phyloP scores from a whole-genome alignment of 2,113 vertebrate genomes.

The Platycercus adscitus region DNA sequence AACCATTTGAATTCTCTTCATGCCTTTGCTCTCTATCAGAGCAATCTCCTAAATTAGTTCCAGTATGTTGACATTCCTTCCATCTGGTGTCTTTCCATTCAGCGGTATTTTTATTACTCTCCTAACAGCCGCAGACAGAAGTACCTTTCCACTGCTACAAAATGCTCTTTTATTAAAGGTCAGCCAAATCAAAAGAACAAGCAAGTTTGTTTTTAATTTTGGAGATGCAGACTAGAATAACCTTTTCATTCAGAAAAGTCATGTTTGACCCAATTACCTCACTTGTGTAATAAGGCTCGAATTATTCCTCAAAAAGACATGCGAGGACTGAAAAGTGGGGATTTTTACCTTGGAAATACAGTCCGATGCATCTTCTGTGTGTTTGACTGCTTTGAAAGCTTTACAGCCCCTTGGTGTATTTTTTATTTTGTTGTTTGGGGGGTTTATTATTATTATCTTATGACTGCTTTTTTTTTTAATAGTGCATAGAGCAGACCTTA shows the following conservation, averaged over 20 bases:
- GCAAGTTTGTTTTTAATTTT: constrained; percentile 57
- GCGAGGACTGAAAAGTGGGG: not conserved
- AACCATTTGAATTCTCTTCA: constrained; percentile 68
- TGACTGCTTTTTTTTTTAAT: not conserved
- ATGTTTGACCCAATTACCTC: constrained; percentile 33
- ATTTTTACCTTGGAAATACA: not conserved
- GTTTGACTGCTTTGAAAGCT: not conserved
- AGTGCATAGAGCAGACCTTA: not conserved
- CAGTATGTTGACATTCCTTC: constrained; percentile 73
- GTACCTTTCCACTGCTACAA: constrained; percentile 68
- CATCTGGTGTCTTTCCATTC: constrained; percentile 67
- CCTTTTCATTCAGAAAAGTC: constrained; percentile 67
- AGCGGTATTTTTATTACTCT: constrained; percentile 71
- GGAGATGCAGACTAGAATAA: constrained; percentile 46
- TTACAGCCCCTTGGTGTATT: not conserved
- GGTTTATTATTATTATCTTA: not conserved
- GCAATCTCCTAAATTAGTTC: constrained; percentile 73
- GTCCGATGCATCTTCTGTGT: not conserved
- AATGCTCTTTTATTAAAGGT: constrained; percentile 70
- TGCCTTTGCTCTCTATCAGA: constrained; percentile 69
- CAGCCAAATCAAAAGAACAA: constrained; percentile 66
- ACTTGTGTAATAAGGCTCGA: constrained; percentile 6
- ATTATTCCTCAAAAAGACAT: constrained; percentile 36
- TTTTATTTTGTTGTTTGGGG: not conserved
- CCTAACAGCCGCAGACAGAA: constrained; percentile 68